These are phyloP conservation scores for Cephus cinctus DNA, from an alignment of 1,140 invertebrate species.

Conservation along the genomic window DNA sequence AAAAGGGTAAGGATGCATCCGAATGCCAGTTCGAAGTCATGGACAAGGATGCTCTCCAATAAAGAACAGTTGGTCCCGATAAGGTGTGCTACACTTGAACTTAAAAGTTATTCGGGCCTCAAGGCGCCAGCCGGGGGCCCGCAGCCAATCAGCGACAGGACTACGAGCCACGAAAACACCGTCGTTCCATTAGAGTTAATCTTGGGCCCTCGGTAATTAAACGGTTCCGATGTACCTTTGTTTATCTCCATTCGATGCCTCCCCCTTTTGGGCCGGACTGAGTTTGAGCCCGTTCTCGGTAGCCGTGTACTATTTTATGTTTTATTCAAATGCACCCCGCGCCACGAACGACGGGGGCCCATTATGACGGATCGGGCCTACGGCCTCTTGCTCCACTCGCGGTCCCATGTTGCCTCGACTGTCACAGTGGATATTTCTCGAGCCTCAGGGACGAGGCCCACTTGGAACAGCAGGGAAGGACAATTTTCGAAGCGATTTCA, in stretches of 20 bases:
- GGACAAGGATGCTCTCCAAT: slow-evolving; percentile 7
- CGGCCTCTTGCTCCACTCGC: too few relatives aligned
- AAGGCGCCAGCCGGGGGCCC: slow-evolving; percentile 33
- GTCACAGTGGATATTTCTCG: too few relatives aligned
- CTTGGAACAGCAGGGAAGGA: too few relatives aligned
- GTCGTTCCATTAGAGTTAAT: slow-evolving; percentile 47
- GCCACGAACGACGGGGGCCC: slow-evolving; percentile 16
- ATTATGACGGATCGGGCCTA: slow-evolving; percentile 15
- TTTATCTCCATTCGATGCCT: slow-evolving; percentile 28
- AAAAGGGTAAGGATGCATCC: too few relatives aligned
- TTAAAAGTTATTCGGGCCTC: slow-evolving; percentile 33
- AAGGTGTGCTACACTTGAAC: slow-evolving; percentile 25
- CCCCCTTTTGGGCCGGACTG: background rate
- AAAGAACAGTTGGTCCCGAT: slow-evolving; percentile 23
- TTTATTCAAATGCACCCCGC: slow-evolving; percentile 30
- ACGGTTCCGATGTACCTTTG: slow-evolving; percentile 40
- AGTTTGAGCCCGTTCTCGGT: slow-evolving; percentile 21
- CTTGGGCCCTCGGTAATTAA: slow-evolving; percentile 40
- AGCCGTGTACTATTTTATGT: slow-evolving; percentile 37
- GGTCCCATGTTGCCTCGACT: too few relatives aligned
- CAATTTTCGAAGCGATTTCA: too few relatives aligned
- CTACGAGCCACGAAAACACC: slow-evolving; percentile 28
- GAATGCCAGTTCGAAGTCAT: too few relatives aligned
- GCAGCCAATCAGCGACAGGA: slow-evolving; percentile 28
- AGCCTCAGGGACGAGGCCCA: too few relatives aligned